Percentiles rank a stretch among this genome's conserved stretches.
Conservation (phyloP, 2,888 invertebrate genomes). For the Prenolepis imparis region DNA sequence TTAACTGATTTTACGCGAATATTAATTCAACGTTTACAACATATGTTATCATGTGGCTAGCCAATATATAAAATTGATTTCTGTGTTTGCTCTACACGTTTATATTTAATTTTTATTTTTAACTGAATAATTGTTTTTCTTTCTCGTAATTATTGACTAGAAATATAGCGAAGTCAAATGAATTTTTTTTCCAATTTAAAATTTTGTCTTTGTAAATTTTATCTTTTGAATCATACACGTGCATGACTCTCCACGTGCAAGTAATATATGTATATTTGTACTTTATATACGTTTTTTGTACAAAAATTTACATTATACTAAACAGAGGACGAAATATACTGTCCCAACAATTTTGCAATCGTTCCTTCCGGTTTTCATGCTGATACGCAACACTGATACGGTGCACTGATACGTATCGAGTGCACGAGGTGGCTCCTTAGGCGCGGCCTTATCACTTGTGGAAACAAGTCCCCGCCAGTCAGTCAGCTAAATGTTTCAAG, state of each 20-base stretch:
- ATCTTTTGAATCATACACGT: not conserved
- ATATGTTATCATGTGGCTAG: no score
- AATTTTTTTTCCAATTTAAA: not conserved
- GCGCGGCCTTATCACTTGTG: slow-evolving; percentile 51
- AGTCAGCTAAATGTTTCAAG: slow-evolving; percentile 56
- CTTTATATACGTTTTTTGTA: no score
- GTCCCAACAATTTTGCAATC: slow-evolving; percentile 20
- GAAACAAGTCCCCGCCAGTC: slow-evolving; percentile 44
- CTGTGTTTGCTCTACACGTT: not conserved
- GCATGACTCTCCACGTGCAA: no score
- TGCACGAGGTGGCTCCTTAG: slow-evolving; percentile 32
- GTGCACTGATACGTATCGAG: slow-evolving; percentile 38
- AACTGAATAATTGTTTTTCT: not conserved
- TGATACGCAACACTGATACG: slow-evolving; percentile 44
- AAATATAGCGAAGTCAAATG: not conserved
- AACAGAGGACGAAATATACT: not conserved
- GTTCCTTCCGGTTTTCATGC: slow-evolving; percentile 1
- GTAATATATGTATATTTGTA: no score
- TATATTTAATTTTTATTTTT: not conserved
- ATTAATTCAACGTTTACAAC: not conserved
- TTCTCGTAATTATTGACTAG: not conserved
- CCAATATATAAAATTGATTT: not conserved
- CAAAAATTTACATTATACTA: no score
- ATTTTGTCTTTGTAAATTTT: not conserved
- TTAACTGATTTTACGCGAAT: slow-evolving; percentile 1